Base-by-base conservation (phyloP, 2,888 invertebrate genomes). In the Chrysomela aeneicollis region DNA sequence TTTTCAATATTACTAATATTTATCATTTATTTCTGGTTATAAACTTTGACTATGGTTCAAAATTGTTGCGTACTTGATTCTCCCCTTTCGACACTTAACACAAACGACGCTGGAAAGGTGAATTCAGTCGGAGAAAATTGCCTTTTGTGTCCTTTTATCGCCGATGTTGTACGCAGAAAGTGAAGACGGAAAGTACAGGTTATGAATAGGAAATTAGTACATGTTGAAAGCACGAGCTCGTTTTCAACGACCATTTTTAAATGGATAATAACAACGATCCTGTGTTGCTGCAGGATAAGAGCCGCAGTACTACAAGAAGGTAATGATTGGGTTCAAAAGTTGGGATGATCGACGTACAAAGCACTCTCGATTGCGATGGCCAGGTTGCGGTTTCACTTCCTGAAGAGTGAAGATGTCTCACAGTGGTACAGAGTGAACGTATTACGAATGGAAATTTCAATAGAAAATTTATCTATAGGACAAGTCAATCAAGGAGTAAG, bases 361-460 rank as follows among this genome's bases (percentile, higher is more conserved):
- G 68, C 59, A 42, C 26, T 26, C 26, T 46, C 59, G 67, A 62
- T 64, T 59, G 52, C 63, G 63, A 61, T 63, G 61, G 54, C 58
- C 52, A 58, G 64, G 53, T 62, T 57, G 50, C 52, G 54, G 66
- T 69, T 67, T 68, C 68, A 69, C 69, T 69, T 69, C 69, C 69
- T 69, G 61, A 64, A 63, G 50, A 19, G 12, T 35, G 53, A 6
- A 42, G 42, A 42, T 42, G 42, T 42, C 42, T 42, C 42, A 15
- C 15, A 42, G 6, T 26, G 3, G 26, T 26, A 26, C 26, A 26
- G 26, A 5, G 26, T 26, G 3, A 6, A 3, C 26, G 6, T 26
- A 26, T 26, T 26, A 6, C 6, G 26, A 26, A 26, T 6, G 6
- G 6, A 26, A 26, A 6, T 5, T 26, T n/a, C n/a, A n/a, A n/a